Evolutionary conservation across 2,797 vertebrate genomes (phyloP), one percentile per base, ranked within the genome.

Genomic region (Pogoniulus pusillus): DNA sequence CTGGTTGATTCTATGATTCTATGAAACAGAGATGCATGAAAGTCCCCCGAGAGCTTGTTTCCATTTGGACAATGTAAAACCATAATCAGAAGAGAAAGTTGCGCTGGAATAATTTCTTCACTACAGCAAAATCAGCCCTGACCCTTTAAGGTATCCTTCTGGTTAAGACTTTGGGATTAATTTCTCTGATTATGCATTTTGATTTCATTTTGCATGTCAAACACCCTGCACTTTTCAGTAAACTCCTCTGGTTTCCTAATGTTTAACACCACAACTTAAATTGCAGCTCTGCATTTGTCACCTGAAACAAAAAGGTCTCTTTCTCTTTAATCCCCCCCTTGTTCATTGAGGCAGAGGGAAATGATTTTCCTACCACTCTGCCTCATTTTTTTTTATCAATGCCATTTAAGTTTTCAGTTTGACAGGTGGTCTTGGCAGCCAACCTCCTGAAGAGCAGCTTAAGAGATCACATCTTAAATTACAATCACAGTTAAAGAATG

Each of bases 41-140:
- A 92, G 26, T 19, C 65, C 5, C 53, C 19, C 60, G 43, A 76
- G 78, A 29, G 4, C 68, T 70, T 32, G 49, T 71, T 66, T 39
- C 58, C 14, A 68, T 68, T 85, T 87, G 39, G 24, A 82, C 12
- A 68, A 79, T 29, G 20, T 76, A 82, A 86, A 93, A n/a, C n/a
- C 91, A 84, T 49, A 86, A 89, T 62, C 74, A 76, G 43, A 86
- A 66, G 13, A 72, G 82, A 91, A 58, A 4, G 12, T 68, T 92
- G 60, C 70, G 90, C 84, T 73, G 64, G 89, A 92, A 70, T 72
- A 62, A 70, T 63, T 75, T 34, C 39, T 75, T 93, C 24, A 60
- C 10, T 85, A 29, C 57, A 57, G 17, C 18, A 87, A 74, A 71
- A 78, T 54, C 34, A 82, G 12, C 14, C 29, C 19, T 54, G 37